Base-by-base conservation (phyloP, 1,140 invertebrate species). In the Achatina immaculata region DNA sequence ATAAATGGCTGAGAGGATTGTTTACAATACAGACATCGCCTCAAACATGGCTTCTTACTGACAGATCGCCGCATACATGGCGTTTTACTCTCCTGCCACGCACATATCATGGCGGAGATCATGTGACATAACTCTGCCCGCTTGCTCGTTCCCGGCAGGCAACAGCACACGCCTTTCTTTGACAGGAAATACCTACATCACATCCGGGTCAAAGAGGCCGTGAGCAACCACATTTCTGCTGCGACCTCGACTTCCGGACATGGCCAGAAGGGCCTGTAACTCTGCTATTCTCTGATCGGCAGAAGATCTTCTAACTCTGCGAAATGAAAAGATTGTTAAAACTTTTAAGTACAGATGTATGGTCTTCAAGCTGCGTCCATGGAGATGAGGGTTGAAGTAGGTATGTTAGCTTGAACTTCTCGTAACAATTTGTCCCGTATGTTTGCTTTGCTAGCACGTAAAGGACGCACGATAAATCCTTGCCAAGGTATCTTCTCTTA, bases 271-370 rank as follows among this genome's bases (percentile, higher is more conserved):
- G 48, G 87, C 87, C 81, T 86, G 83, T 31, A 88, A 79, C 68
- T 88, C 87, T 34, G 86, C 85, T 31, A 88, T 86, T 78, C 87
- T 79, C 83, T 87, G 86, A 80, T 88, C 87, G 21, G 86, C 86
- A 51, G 85, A 85, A 9, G 86, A 85, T 66, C 86, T 78, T 73
- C 85, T 87, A 40, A 82, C 58, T 86, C 86, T 86, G 84, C 21
- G 71, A 69, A 78, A 58, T 14, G 55, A 58, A 58, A 58, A 58
- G 4, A 58, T 14, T 24, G 55, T 58, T n/a, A n/a, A n/a, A n/a
- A n/a, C n/a, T n/a, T n/a, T n/a, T n/a, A n/a, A n/a, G n/a, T n/a
- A n/a, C n/a, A n/a, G n/a, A n/a, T n/a, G n/a, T n/a, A n/a, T n/a
- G n/a, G n/a, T n/a, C n/a, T n/a, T n/a, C n/a, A n/a, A n/a, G n/a